These are phyloP conservation scores for Rhodinocichla rosea DNA, from an alignment of 2,113 vertebrate genomes.

Conservation along the genomic window DNA sequence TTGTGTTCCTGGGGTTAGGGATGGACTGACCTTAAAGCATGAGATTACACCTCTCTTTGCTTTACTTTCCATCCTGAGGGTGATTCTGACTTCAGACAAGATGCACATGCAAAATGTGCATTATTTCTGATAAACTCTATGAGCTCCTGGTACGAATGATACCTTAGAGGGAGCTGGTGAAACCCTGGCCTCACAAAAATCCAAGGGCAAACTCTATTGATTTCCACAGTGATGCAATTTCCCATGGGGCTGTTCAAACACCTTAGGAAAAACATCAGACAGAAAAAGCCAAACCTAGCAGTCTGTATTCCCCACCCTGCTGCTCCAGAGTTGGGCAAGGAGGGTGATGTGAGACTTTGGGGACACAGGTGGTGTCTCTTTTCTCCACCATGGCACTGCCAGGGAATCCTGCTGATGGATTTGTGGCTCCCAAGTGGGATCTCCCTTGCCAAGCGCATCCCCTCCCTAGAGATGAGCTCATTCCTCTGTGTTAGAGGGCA, in stretches of 20 bases:
- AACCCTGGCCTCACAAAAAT: neutral
- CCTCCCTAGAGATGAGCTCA: neutral
- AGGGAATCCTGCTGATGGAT: neutral
- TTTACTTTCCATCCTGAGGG: neutral
- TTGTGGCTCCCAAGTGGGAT: neutral
- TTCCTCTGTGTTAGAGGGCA: rapidly evolving
- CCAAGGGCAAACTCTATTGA: neutral
- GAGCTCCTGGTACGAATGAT: neutral
- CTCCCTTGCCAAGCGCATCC: neutral
- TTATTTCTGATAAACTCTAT: neutral
- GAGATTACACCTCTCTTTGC: neutral
- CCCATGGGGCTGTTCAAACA: neutral
- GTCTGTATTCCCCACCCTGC: neutral
- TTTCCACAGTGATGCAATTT: neutral
- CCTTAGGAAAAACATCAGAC: neutral
- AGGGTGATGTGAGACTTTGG: neutral
- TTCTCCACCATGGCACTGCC: rapidly evolving
- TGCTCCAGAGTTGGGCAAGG: neutral
- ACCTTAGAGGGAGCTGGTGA: neutral
- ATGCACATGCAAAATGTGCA: neutral
- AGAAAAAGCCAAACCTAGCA: neutral
- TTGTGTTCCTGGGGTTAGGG: neutral
- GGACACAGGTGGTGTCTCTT: rapidly evolving
- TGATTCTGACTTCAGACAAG: neutral
- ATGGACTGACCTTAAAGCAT: neutral